Evolutionary conservation across 1,140 invertebrate genomes (phyloP).

Genomic region (Drepana arcuata): DNA sequence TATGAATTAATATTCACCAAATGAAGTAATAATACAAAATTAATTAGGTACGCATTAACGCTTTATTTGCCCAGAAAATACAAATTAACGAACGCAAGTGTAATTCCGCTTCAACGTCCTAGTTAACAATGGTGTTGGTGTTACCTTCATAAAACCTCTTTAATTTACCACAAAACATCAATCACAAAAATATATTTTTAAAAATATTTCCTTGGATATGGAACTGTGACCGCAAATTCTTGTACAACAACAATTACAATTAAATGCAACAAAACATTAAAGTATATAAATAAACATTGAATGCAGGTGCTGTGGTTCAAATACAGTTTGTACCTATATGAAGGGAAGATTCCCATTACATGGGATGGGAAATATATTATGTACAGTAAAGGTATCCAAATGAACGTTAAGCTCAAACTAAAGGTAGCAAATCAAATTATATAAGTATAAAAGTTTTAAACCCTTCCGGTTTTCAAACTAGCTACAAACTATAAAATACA

Average conservation of each 20-base stretch:
- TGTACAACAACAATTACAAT: constrained; percentile 22
- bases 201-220: constrained; percentile 52
- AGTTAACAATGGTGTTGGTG: constrained; percentile 28
- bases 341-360: too few relatives aligned
- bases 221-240: constrained; percentile 49
- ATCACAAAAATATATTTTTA: constrained; percentile 62
- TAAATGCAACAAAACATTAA: constrained; percentile 32
- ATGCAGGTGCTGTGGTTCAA: not conserved
- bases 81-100: constrained; percentile 66
- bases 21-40: too few relatives aligned
- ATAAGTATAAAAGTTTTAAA: too few relatives aligned
- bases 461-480: too few relatives aligned
- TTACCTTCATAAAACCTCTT: constrained; percentile 21
- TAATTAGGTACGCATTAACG: constrained; percentile 44
- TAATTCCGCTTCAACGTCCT: constrained; percentile 41
- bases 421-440: too few relatives aligned
- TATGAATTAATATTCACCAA: too few relatives aligned
- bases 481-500: too few relatives aligned
- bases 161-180: constrained; percentile 50
- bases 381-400: too few relatives aligned
- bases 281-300: constrained; percentile 32
- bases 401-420: too few relatives aligned
- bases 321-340: too few relatives aligned
- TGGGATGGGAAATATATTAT: too few relatives aligned
- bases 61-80: constrained; percentile 71